Evolutionary conservation across 2,113 vertebrate genomes (phyloP).

Genomic region (Cebidichthys violaceus): DNA sequence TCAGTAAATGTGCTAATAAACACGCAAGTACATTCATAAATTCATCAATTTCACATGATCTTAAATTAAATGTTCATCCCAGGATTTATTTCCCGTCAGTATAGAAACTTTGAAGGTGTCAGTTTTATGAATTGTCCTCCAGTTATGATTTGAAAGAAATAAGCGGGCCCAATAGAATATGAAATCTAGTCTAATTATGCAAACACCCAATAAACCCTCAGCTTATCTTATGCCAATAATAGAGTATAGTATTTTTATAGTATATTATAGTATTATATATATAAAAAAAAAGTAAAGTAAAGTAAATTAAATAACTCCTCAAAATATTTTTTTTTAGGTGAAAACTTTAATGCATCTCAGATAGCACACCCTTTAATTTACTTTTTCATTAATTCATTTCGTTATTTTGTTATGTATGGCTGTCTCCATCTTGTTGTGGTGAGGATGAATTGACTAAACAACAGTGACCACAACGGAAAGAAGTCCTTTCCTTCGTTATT

Average conservation of each 20-base stretch:
- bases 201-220: not conserved
- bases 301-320: no score
- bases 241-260: no score
- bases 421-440: not conserved
- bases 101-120: not conserved
- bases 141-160: no score
- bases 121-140: not conserved
- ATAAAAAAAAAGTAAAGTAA: no score
- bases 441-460: not conserved
- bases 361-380: not conserved
- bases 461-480: not conserved
- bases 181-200: not conserved
- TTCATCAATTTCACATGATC: not conserved
- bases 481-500: not conserved
- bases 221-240: no score
- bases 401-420: not conserved
- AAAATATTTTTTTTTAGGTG: no score
- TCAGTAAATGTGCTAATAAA: not conserved
- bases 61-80: not conserved
- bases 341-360: not conserved
- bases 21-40: not conserved
- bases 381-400: not conserved
- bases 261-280: no score
- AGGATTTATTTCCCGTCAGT: not conserved
- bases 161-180: not conserved